Percentiles rank a stretch among this genome's conserved stretches.
Evolutionary conservation across 2,113 vertebrate genomes (phyloP).

Genomic region (Anhinga rufa): DNA sequence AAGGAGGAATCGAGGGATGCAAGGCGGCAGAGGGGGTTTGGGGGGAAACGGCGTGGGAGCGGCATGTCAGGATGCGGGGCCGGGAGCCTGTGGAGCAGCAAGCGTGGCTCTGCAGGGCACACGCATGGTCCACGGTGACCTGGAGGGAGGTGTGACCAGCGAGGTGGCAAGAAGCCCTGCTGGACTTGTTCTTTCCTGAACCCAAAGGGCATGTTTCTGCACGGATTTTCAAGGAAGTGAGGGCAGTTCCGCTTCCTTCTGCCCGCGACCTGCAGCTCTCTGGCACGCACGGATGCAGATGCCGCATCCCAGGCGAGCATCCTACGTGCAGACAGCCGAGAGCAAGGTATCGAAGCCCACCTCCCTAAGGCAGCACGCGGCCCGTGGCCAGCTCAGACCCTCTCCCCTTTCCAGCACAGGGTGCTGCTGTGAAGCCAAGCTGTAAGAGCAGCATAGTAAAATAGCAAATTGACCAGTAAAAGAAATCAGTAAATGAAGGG

Average conservation of each 20-base stretch:
- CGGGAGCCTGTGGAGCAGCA: not conserved
- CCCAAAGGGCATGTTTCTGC: not conserved
- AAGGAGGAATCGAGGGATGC: not conserved
- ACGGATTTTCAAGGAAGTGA: not conserved
- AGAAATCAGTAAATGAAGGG: conserved; percentile 64
- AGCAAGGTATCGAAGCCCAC: not conserved
- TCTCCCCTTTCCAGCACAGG: not conserved
- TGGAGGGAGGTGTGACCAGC: not conserved
- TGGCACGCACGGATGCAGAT: not conserved
- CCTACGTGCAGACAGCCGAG: rapidly evolving
- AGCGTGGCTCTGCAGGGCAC: not conserved
- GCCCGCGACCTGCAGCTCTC: not conserved
- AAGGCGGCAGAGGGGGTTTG: not conserved
- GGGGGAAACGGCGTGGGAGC: rapidly evolving
- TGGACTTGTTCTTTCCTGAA: not conserved
- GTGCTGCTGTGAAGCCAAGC: not conserved
- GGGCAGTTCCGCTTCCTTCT: not conserved
- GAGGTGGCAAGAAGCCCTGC: not conserved
- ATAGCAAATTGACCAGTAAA: conserved; percentile 62
- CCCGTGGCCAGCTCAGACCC: not conserved
- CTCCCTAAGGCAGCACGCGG: not conserved
- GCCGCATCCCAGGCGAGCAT: not conserved
- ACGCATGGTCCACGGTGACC: not conserved
- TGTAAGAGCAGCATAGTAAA: conserved; percentile 26
- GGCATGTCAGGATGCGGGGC: rapidly evolving